Evolutionary conservation across 2,113 vertebrate species (phyloP).

Genomic region (Lynx canadensis): DNA sequence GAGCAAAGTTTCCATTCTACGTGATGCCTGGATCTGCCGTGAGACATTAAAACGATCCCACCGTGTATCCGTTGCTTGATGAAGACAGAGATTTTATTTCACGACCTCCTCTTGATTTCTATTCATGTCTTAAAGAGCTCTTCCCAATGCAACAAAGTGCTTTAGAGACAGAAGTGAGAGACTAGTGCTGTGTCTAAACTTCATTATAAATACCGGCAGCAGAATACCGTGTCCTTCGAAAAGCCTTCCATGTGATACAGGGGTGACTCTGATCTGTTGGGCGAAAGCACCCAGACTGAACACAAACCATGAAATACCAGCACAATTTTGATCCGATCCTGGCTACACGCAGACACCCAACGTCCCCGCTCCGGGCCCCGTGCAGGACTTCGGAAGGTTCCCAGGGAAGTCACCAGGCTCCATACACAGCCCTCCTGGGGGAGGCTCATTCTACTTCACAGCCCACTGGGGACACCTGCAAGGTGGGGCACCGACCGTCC

Average conservation of each 20-base stretch:
- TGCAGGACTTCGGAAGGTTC: conserved; percentile 24
- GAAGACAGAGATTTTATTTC: not conserved
- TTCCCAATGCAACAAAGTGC: conserved; percentile 68
- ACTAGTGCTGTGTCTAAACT: conserved; percentile 44
- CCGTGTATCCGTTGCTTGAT: not conserved
- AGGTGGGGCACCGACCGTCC: not conserved
- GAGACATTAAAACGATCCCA: conserved; percentile 23
- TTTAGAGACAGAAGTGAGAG: conserved; percentile 74
- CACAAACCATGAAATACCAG: not conserved
- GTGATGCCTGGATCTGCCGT: not conserved
- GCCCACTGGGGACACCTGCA: conserved; percentile 29
- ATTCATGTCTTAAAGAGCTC: conserved; percentile 45
- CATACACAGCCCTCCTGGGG: not conserved
- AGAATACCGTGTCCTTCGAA: not conserved
- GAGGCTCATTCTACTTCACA: conserved; percentile 70
- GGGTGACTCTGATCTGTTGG: too few relatives aligned
- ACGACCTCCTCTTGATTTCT: conserved; percentile 40
- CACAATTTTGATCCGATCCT: not conserved
- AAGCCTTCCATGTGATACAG: not conserved
- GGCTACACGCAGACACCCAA: not conserved
- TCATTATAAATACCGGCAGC: conserved; percentile 62
- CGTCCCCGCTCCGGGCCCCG: not conserved
- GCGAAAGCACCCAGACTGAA: not conserved
- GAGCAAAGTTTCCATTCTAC: not conserved
- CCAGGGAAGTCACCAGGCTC: conserved; percentile 60